Conservation (phyloP, 2,797 vertebrate species). For the Xenentodon cancila region DNA sequence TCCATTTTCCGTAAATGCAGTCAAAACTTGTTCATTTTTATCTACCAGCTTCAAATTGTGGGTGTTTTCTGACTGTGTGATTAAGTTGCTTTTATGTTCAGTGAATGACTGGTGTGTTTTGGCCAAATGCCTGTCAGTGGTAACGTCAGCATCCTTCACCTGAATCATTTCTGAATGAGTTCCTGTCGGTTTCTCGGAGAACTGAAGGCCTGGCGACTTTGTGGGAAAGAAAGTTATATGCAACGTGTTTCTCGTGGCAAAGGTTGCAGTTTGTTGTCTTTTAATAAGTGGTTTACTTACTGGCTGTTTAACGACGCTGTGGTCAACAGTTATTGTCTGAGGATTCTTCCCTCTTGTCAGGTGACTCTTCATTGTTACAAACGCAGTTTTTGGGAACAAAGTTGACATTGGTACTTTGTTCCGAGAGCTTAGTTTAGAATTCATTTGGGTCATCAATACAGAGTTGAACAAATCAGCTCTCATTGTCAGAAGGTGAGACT, state of each 20-base stretch:
- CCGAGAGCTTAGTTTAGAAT: constrained; percentile 17
- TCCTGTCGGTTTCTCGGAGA: constrained; percentile 17
- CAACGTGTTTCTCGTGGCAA: not conserved
- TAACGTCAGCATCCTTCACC: constrained; percentile 5
- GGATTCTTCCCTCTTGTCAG: constrained; percentile 19
- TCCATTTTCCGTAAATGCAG: constrained; percentile 15
- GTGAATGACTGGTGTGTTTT: not conserved
- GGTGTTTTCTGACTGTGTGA: constrained; percentile 6
- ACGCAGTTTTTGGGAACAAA: constrained; percentile 26
- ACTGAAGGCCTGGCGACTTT: constrained; percentile 5
- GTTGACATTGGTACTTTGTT: constrained; percentile 29
- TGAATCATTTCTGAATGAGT: constrained; percentile 29
- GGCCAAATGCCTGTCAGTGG: not conserved
- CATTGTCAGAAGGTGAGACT: constrained; percentile 30
- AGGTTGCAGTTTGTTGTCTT: constrained; percentile 9
- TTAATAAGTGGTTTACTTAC: constrained; percentile 4
- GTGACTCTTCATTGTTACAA: constrained; percentile 22
- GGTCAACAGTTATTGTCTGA: constrained; percentile 14
- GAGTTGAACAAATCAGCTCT: constrained; percentile 52
- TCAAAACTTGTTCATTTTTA: constrained; percentile 28
- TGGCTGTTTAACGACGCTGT: constrained; percentile 35
- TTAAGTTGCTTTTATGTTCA: constrained; percentile 17
- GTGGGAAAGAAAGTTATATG: no score
- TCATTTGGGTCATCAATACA: constrained; percentile 19
- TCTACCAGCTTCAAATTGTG: constrained; percentile 21